Conservation (phyloP, 2,888 invertebrate genomes). For the Epinotia demarniana region DNA sequence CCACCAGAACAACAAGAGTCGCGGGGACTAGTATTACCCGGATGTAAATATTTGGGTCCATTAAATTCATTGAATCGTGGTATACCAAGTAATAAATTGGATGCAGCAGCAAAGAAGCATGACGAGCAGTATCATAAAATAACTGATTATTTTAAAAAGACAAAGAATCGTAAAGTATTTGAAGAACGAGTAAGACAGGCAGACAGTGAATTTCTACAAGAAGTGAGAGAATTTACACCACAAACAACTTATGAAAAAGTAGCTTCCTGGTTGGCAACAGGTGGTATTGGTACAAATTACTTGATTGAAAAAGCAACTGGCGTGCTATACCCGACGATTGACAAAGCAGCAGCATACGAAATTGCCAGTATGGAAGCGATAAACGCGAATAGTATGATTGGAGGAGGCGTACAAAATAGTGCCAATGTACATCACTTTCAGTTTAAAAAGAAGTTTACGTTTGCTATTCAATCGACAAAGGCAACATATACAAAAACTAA, state of each 20-base stretch:
- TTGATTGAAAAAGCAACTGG: neutral
- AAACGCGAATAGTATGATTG: neutral
- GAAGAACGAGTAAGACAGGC: neutral
- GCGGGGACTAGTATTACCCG: neutral
- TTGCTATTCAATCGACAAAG: neutral
- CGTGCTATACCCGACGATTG: neutral
- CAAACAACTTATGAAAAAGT: neutral
- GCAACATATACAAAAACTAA: neutral
- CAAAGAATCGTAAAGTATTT: neutral
- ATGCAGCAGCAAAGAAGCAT: neutral
- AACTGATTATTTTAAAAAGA: neutral
- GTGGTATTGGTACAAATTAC: neutral
- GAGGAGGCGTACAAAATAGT: neutral
- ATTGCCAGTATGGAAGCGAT: too few relatives aligned
- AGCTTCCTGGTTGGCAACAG: neutral
- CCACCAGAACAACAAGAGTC: too few relatives aligned
- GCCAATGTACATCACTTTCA: neutral
- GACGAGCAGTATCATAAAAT: neutral
- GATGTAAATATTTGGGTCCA: constrained; percentile 1
- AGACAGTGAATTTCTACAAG: neutral
- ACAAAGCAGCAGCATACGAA: too few relatives aligned
- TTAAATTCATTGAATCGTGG: neutral
- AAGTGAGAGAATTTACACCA: neutral
- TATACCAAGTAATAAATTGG: neutral
- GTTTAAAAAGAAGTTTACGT: neutral